Percentiles rank a stretch among this genome's conserved stretches.
phyloP scores from a whole-genome alignment of 2,888 invertebrate genomes.

The Ischnus inquisitorius region DNA sequence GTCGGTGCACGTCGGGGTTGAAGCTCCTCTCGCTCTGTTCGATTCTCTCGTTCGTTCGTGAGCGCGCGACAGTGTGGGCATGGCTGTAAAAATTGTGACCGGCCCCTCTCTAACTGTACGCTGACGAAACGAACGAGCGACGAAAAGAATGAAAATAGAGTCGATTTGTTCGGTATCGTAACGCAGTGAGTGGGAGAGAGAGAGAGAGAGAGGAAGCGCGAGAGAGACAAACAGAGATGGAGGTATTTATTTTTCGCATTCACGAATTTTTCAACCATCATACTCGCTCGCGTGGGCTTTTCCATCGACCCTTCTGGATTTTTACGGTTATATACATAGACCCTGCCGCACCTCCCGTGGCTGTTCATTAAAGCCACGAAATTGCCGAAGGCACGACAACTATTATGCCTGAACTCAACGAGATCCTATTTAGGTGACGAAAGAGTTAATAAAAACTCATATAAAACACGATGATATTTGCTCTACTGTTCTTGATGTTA shows the following conservation, averaged over 20 bases:
- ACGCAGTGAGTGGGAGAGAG: constrained; percentile 33
- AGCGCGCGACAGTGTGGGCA: constrained; percentile 39
- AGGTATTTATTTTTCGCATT: constrained; percentile 38
- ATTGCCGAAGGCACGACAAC: constrained; percentile 30
- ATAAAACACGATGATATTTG: constrained; percentile 5
- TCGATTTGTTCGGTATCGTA: constrained; percentile 55
- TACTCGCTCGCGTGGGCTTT: not conserved
- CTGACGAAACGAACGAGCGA: constrained; percentile 26
- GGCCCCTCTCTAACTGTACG: not conserved
- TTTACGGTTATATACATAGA: constrained; percentile 31
- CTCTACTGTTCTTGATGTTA: not conserved
- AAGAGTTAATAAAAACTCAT: constrained; percentile 44
- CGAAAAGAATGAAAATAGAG: constrained; percentile 32
- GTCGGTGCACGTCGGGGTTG: constrained; percentile 67
- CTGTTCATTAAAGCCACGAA: constrained; percentile 42
- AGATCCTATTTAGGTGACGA: not conserved
- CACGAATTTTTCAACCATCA: constrained; percentile 38
- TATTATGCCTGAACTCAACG: constrained; percentile 31
- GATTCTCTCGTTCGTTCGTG: constrained; percentile 46
- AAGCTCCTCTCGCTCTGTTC: constrained; percentile 40
- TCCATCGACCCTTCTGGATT: constrained; percentile 1
- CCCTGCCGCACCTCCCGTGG: not conserved
- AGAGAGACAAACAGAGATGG: constrained; percentile 5
- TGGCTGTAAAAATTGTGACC: constrained; percentile 57
- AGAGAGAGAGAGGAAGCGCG: not conserved